A percentile compares a stretch with the other conserved stretches of the same genome.
Conservation (phyloP, 2,888 invertebrate genomes). For the Epistrophe eligans region DNA sequence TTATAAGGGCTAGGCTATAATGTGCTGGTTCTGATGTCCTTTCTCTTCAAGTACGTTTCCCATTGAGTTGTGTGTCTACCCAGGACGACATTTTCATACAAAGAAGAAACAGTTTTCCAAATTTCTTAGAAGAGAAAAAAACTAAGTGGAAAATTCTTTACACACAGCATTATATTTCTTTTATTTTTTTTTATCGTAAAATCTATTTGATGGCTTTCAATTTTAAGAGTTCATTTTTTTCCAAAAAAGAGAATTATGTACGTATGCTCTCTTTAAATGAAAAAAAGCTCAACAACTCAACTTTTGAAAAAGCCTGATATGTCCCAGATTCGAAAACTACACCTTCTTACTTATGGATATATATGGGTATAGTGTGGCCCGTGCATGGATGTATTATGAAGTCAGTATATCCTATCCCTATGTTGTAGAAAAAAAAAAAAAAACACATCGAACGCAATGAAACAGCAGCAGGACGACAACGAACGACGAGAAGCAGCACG, state of each 20-base stretch:
- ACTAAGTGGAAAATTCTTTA: neutral
- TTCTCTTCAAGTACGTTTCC: no score
- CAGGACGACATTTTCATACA: no score
- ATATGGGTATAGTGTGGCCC: conserved; percentile 14
- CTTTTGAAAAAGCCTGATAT: conserved; percentile 64
- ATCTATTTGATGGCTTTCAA: neutral
- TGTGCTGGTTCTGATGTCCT: no score
- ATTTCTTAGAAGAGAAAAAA: neutral
- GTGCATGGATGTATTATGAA: conserved; percentile 48
- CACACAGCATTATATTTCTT: neutral
- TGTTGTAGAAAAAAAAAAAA: conserved; percentile 61
- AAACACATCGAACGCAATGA: conserved; percentile 61
- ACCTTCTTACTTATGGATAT: conserved; percentile 59
- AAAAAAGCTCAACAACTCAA: conserved; percentile 23
- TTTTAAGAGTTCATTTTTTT: neutral
- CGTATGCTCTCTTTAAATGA: neutral
- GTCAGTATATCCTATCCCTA: conserved; percentile 50
- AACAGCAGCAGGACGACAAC: conserved; percentile 29
- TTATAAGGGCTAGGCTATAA: no score
- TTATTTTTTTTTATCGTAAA: neutral
- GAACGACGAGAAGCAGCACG: conserved; percentile 59
- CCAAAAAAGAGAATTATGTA: conserved; percentile 10
- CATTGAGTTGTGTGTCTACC: no score
- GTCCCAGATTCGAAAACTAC: conserved; percentile 74
- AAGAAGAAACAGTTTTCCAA: neutral